Conservation (phyloP, 2,888 invertebrate species). For the Ectropis crepuscularia region DNA sequence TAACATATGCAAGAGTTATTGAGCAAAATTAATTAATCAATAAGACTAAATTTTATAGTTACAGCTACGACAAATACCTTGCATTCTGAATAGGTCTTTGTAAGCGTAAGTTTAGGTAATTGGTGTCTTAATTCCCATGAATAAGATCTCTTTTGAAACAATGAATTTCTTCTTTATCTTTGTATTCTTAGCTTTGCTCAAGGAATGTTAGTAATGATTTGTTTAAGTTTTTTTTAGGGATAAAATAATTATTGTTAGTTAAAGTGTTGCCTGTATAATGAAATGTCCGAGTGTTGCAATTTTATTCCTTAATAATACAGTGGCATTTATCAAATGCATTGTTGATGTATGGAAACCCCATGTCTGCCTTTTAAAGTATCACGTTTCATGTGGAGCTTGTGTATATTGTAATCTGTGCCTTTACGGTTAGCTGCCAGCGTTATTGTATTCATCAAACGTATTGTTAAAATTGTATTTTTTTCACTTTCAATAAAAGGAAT, state of each 20-base stretch:
- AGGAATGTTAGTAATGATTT: slow-evolving; percentile 62
- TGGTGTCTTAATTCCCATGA: slow-evolving; percentile 52
- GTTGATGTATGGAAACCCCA: slow-evolving; percentile 33
- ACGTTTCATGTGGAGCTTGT: slow-evolving; percentile 46
- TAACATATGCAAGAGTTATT: no score
- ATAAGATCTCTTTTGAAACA: slow-evolving; percentile 67
- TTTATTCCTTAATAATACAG: slow-evolving; percentile 19
- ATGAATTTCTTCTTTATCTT: slow-evolving; percentile 64
- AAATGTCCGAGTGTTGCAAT: slow-evolving; percentile 32
- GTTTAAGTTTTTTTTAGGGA: slow-evolving; percentile 37
- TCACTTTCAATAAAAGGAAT: slow-evolving; percentile 75
- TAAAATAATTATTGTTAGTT: slow-evolving; percentile 34
- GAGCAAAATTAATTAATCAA: no score
- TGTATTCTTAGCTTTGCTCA: slow-evolving; percentile 63
- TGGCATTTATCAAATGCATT: slow-evolving; percentile 42
- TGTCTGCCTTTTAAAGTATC: slow-evolving; percentile 42
- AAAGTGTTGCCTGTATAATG: slow-evolving; percentile 31
- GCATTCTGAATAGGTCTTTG: slow-evolving; percentile 6
- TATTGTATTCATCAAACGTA: slow-evolving; percentile 56
- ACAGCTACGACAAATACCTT: not conserved
- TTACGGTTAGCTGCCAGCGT: slow-evolving; percentile 61
- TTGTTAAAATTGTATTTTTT: slow-evolving; percentile 70
- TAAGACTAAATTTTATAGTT: no score
- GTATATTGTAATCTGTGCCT: slow-evolving; percentile 62
- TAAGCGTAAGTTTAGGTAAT: slow-evolving; percentile 51